Evolutionary conservation across 2,797 vertebrate species (phyloP).

Genomic region (Podarcis siculus): DNA sequence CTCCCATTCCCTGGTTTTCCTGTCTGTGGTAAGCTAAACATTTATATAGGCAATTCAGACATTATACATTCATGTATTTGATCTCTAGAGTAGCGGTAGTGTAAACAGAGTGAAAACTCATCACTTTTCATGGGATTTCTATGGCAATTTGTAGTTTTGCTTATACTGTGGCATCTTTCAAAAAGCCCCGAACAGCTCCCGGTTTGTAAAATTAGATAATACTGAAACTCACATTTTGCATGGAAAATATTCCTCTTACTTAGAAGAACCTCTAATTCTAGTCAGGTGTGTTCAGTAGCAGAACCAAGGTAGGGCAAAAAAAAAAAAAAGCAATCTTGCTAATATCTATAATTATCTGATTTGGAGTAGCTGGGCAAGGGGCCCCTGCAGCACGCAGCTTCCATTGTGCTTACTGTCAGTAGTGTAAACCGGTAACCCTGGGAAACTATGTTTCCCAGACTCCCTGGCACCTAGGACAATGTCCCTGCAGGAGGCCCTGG

Average conservation of each 20-base stretch:
- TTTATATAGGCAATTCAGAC: background rate
- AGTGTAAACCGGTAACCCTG: background rate
- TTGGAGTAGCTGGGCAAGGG: background rate
- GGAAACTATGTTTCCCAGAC: background rate
- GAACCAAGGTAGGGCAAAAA: background rate
- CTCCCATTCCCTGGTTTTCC: constrained; percentile 48
- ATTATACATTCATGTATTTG: background rate
- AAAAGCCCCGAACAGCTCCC: background rate
- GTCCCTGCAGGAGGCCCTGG: no score
- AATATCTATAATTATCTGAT: background rate
- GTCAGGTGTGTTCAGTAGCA: background rate
- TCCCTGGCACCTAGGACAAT: background rate
- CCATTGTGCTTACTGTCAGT: background rate
- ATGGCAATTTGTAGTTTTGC: background rate
- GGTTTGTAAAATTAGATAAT: background rate
- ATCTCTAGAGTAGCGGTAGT: background rate
- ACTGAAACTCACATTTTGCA: background rate
- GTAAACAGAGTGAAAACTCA: background rate
- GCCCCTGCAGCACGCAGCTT: background rate
- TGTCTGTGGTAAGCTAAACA: background rate
- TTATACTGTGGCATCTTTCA: background rate
- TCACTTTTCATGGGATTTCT: background rate
- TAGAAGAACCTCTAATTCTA: background rate
- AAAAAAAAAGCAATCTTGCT: background rate
- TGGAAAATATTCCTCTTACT: background rate